phyloP scores from a whole-genome alignment of 2,113 vertebrate species.

The Clarias gariepinus region DNA sequence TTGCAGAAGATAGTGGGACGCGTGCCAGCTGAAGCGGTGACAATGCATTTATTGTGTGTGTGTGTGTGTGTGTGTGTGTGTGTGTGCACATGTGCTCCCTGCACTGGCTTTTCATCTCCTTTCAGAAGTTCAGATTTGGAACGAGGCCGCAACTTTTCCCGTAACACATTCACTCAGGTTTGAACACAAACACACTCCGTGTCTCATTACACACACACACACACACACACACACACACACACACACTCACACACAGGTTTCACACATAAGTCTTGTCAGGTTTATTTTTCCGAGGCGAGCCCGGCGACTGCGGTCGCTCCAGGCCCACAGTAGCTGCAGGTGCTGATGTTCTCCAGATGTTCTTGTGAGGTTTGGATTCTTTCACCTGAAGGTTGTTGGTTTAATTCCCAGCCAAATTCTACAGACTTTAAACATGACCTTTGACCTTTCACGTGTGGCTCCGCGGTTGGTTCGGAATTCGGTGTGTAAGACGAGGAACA shows the following conservation, averaged over 20 bases:
- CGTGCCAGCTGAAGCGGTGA: conserved; percentile 37
- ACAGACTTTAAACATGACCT: neutral
- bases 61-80: conserved; percentile 11
- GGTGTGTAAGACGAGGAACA: too few relatives aligned
- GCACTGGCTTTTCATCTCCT: conserved; percentile 30
- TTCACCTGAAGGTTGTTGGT: neutral
- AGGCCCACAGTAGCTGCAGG: conserved; percentile 43
- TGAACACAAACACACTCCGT: neutral
- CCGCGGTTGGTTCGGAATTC: neutral
- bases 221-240: neutral
- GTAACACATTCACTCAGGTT: neutral
- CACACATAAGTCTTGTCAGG: neutral
- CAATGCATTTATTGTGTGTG: conserved; percentile 45
- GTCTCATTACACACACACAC: neutral
- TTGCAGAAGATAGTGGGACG: conserved; percentile 33
- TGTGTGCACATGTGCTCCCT: conserved; percentile 4
- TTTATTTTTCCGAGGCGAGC: conserved; percentile 40
- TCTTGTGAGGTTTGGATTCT: neutral
- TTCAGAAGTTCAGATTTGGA: conserved; percentile 10
- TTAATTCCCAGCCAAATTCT: neutral
- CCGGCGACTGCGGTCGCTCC: conserved; percentile 38
- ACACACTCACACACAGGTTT: neutral
- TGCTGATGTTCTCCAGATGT: conserved; percentile 56
- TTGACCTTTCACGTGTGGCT: neutral
- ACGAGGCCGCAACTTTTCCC: neutral